These are phyloP conservation scores for Drosophila rellima DNA, from an alignment of 2,888 invertebrate species.

Conservation along the genomic window DNA sequence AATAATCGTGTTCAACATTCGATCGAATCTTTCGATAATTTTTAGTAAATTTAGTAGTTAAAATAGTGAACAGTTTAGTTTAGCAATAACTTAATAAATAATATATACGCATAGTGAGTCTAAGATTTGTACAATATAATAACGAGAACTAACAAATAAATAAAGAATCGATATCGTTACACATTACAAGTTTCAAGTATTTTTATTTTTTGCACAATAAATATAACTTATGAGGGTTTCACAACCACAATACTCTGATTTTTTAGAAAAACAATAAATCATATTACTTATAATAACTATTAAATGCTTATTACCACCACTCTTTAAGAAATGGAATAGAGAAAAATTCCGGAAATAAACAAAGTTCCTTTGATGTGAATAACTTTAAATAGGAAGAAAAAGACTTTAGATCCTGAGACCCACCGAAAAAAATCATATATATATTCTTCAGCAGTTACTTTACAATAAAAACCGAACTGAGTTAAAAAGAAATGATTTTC, in stretches of 20 bases:
- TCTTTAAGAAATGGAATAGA: no score
- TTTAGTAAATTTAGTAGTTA: conserved; percentile 49
- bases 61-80: conserved; percentile 37
- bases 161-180: conserved; percentile 52
- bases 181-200: not conserved
- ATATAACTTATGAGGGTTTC: not conserved
- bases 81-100: conserved; percentile 45
- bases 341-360: no score
- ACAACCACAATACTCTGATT: not conserved
- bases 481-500: no score
- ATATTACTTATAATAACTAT: no score
- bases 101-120: conserved; percentile 54
- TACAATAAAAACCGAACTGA: no score
- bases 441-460: no score
- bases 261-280: not conserved
- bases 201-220: not conserved
- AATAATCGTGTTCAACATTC: conserved; percentile 41
- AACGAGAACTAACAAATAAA: conserved; percentile 68
- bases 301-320: no score
- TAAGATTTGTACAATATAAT: conserved; percentile 75
- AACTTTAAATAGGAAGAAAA: no score
- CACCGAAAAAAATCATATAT: not conserved
- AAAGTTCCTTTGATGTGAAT: not conserved
- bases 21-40: conserved; percentile 45
- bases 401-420: no score